Conservation (phyloP, 1,140 invertebrate species). For the Sinonovacula constricta region DNA sequence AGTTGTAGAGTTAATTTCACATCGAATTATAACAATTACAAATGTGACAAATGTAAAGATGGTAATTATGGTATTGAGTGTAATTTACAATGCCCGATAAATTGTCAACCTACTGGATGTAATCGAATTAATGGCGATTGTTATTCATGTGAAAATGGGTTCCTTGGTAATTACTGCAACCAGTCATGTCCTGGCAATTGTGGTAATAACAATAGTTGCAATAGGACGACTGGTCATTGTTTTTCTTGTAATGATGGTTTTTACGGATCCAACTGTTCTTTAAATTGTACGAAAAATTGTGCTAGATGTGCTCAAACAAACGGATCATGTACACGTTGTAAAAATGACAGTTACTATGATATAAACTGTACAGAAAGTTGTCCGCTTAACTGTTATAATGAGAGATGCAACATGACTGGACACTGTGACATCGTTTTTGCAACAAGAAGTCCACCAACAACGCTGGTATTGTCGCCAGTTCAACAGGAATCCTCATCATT, state of each 20-base stretch:
- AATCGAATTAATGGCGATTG: background rate
- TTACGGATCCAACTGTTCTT: background rate
- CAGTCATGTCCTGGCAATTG: background rate
- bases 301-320: too few species aligned
- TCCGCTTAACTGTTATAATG: too few species aligned
- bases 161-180: background rate
- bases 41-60: conserved; percentile 6
- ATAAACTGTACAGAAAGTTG: too few species aligned
- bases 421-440: too few species aligned
- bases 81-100: background rate
- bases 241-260: background rate
- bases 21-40: background rate
- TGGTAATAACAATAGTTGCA: background rate
- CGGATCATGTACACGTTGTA: too few species aligned
- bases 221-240: background rate
- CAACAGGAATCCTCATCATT: too few species aligned
- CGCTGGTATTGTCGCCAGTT: too few species aligned
- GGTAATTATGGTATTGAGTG: background rate
- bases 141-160: background rate
- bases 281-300: background rate
- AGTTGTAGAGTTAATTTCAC: background rate
- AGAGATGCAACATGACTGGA: too few species aligned
- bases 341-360: too few species aligned
- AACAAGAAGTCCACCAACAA: too few species aligned
- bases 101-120: background rate